Conservation (phyloP, 2,888 invertebrate species). For the Lampropteryx suffumata region DNA sequence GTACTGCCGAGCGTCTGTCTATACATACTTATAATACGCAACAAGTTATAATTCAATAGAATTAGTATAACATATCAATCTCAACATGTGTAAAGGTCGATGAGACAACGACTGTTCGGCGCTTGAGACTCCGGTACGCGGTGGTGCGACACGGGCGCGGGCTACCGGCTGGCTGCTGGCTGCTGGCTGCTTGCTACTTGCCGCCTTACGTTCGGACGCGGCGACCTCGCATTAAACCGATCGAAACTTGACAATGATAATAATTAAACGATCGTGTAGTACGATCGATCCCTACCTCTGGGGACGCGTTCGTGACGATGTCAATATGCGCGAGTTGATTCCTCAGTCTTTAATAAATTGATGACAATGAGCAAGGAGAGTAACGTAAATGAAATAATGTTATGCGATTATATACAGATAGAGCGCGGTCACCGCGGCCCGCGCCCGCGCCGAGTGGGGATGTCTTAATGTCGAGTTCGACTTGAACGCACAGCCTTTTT, state of each 20-base stretch:
- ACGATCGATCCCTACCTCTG: slow-evolving; percentile 64
- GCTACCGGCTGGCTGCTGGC: slow-evolving; percentile 8
- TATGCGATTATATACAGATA: slow-evolving; percentile 79
- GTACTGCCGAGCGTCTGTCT: slow-evolving; percentile 35
- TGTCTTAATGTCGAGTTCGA: slow-evolving; percentile 69
- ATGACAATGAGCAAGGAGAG: slow-evolving; percentile 81
- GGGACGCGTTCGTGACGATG: slow-evolving; percentile 79
- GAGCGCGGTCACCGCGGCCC: slow-evolving; percentile 54
- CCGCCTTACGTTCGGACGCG: slow-evolving; percentile 9
- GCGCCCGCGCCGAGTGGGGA: slow-evolving; percentile 47
- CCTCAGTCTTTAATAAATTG: slow-evolving; percentile 83
- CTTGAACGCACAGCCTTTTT: slow-evolving; percentile 77
- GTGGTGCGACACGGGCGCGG: slow-evolving; percentile 29
- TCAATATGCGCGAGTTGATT: slow-evolving; percentile 81
- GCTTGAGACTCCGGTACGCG: slow-evolving; percentile 33
- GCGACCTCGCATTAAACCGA: slow-evolving; percentile 47
- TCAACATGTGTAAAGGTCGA: slow-evolving; percentile 82
- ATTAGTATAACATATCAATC: slow-evolving; percentile 82
- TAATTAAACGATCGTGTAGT: slow-evolving; percentile 54
- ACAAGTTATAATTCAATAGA: slow-evolving; percentile 82
- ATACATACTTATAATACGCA: slow-evolving; percentile 76
- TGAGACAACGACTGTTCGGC: slow-evolving; percentile 66
- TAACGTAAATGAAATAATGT: slow-evolving; percentile 78
- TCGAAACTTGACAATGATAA: slow-evolving; percentile 40
- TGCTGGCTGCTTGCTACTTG: no score